Percentiles rank a stretch among this genome's conserved stretches.
Evolutionary conservation across 2,113 vertebrate genomes (phyloP).

Genomic region (Nipponia nippon): DNA sequence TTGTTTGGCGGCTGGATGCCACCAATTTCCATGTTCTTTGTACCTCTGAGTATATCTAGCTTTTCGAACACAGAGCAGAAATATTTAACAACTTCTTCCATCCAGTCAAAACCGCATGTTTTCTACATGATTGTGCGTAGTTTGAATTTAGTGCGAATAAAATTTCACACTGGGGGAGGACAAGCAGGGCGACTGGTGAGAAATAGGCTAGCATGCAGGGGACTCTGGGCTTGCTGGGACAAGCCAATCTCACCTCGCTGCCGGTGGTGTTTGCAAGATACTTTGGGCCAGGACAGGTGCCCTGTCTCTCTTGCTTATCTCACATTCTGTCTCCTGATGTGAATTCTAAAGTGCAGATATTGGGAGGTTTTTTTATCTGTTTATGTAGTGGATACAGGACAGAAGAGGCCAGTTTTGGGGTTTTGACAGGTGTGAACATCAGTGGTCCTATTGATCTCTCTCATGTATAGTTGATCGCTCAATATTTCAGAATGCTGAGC

Average conservation of each 20-base stretch:
- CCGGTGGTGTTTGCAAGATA: background rate
- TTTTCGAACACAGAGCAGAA: background rate
- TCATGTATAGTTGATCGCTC: background rate
- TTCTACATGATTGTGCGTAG: background rate
- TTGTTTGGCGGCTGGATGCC: background rate
- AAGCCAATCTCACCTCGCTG: background rate
- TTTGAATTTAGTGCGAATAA: background rate
- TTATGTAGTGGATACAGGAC: background rate
- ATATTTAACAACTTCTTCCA: background rate
- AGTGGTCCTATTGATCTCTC: background rate
- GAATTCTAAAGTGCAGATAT: background rate
- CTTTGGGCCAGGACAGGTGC: background rate
- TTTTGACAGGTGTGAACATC: background rate
- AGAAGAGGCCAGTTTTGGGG: background rate
- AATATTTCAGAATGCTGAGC: background rate
- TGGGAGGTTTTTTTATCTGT: background rate
- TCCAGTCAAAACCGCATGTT: background rate
- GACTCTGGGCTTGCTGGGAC: background rate
- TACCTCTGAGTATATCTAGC: background rate
- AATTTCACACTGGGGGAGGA: rapidly evolving
- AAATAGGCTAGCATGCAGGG: background rate
- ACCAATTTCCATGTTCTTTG: background rate
- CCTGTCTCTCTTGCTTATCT: background rate
- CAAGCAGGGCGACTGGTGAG: background rate
- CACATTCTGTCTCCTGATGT: background rate